Evolutionary conservation across 2,797 vertebrate species (phyloP).

Genomic region (Mastacembelus armatus): DNA sequence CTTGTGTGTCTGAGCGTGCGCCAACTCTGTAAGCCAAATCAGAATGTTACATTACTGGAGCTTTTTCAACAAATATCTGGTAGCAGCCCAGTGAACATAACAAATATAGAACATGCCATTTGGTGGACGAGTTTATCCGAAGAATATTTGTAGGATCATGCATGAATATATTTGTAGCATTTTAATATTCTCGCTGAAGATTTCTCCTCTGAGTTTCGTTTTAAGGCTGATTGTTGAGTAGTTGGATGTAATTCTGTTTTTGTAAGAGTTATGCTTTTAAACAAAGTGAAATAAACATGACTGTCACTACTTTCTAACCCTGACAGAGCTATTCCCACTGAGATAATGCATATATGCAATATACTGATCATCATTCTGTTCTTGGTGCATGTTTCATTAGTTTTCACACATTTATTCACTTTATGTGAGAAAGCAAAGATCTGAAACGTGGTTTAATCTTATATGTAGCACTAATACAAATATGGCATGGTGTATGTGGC

Average conservation of each 20-base stretch:
- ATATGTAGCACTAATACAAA: no score
- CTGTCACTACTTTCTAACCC: not conserved
- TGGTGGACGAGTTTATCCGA: constrained; percentile 24
- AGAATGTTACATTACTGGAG: constrained; percentile 45
- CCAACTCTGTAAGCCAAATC: constrained; percentile 39
- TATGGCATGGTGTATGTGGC: no score
- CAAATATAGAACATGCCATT: constrained; percentile 49
- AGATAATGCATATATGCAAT: not conserved
- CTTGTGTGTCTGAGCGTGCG: constrained; percentile 13
- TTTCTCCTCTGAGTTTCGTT: not conserved
- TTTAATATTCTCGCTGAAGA: not conserved
- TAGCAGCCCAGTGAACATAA: constrained; percentile 37
- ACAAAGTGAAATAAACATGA: not conserved
- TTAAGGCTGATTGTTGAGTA: not conserved
- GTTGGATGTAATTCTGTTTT: not conserved
- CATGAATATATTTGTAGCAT: constrained; percentile 6
- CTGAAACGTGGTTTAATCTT: no score
- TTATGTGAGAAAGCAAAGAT: no score
- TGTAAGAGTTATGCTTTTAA: not conserved
- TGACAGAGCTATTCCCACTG: not conserved
- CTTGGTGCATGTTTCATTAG: not conserved
- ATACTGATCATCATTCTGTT: not conserved
- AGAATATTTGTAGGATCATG: constrained; percentile 14
- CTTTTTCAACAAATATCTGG: constrained; percentile 53
- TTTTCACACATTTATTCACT: not conserved